Evolutionary conservation across 1,140 invertebrate species (phyloP), one percentile per base, ranked within the genome.

Genomic region (Calycopis cecrops): DNA sequence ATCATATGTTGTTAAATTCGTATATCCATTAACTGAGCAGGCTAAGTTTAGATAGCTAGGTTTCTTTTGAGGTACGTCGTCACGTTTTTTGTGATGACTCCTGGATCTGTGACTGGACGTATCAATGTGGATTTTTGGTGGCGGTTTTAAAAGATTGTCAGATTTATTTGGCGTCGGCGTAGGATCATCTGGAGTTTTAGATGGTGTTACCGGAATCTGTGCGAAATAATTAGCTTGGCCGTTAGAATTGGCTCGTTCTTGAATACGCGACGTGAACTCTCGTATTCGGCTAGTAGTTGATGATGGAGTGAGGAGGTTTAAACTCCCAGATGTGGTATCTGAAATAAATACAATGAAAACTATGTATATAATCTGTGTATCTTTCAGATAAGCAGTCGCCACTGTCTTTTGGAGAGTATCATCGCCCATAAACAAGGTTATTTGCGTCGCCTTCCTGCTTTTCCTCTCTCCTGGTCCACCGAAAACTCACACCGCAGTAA

Each of bases 1-100:
- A 72, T 94, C 93, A 89, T 96, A 96, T 56, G 94, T 94, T 9
- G 92, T 95, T 47, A 94, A 90, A 66, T 93, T 94, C 0, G 93
- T 94, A 76, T 97, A 97, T 9, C 96, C 96, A 85, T 94, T 96
- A 21, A 97, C 94, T 12, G 94, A 95, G 76, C 96, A 96, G 49
- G 96, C 95, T 50, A 97, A 86, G 71, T 93, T 94, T 44, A 97
- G 84, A 78, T 97, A 97, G 52, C 95, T 96, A 0, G 95, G 96
- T 59, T 87, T 87, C 60, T 87, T 87, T 17, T 83, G 71, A 0
- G 73, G 71, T 11, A 72, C 1, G 33, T 85, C 82, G 69, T 85
- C 84, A 6, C 79, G 61, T 55, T 85, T 84, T 35, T 79, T 85
- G 9, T 77, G 76, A 47, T 83, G 74, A 33, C 73, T 71, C 10